Conservation (phyloP, 2,797 vertebrate genomes). For the Buphagus erythrorhynchus region DNA sequence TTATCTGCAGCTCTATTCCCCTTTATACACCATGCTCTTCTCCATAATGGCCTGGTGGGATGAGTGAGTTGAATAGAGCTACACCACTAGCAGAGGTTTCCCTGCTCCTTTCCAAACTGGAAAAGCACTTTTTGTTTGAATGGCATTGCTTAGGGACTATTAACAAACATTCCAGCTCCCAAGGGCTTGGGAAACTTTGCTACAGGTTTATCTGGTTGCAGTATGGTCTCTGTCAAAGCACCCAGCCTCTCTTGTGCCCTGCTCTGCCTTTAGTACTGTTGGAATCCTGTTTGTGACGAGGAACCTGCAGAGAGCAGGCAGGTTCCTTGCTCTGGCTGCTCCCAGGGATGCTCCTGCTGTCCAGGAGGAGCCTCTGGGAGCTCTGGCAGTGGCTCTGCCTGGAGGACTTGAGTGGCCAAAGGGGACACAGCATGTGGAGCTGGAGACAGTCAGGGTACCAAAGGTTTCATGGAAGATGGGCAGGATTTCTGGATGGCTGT, state of each 20-base stretch:
- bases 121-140: not conserved
- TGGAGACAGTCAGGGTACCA: not conserved
- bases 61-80: not conserved
- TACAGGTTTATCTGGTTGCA: not conserved
- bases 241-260: not conserved
- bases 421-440: accelerated
- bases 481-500: not conserved
- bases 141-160: not conserved
- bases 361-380: not conserved
- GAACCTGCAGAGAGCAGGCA: not conserved
- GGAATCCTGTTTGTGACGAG: not conserved
- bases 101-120: not conserved
- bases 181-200: not conserved
- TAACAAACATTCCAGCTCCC: not conserved
- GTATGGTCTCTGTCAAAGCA: not conserved
- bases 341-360: not conserved
- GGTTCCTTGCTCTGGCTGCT: not conserved
- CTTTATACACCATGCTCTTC: not conserved
- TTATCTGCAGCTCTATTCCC: not conserved
- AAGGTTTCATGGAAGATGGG: not conserved
- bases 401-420: accelerated
- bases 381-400: not conserved
- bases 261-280: not conserved
- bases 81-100: not conserved
- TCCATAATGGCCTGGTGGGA: not conserved